Evolutionary conservation across 1,140 invertebrate species (phyloP), one percentile per base, ranked within the genome.

Genomic region (Sinonovacula constricta): DNA sequence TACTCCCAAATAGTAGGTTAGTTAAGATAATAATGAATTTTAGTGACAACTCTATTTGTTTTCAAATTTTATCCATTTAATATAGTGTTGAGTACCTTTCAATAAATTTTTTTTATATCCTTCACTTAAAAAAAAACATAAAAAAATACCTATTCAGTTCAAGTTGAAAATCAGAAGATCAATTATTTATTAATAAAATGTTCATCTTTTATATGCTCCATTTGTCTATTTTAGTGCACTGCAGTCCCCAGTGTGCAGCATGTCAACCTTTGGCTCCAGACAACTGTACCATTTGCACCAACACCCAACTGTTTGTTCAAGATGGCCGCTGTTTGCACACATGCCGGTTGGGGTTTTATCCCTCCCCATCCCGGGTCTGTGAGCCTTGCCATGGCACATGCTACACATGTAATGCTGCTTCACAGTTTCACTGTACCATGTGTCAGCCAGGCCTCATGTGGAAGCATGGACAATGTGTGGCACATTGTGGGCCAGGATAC

Each of bases 371-470:
- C 39, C 57, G 45, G 0, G 14, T 53, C 18, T 78, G 75, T 63
- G 24, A 30, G 0, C 53, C 72, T 0, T 78, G 75, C 39, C 56
- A 78, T 36, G 39, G 36, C 5, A 62, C 66, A 14, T 78, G 75
- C 59, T 70, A 78, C 39, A 78, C 75, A 15, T 78, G 75, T 60
- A 24, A 53, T 7, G 75, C 28, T 1, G 75, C 39, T 2, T 62
- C 66, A 31, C 75, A 78, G 57, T 78, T 62, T 39, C 75, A 78
- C 26, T 78, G 75, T 78, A 66, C 51, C 18, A 78, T 70, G 67
- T 78, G 75, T 51, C 66, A 78, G 65, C 75, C 75, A 24, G 75
- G 75, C 12, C 45, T 78, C 18, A 78, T 78, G 75, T 78, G 75
- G 75, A 69, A 70, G 30, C 54, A 78, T 36, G 75, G 75, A 28